Evolutionary conservation across 2,888 invertebrate species (phyloP), one percentile per base, ranked within the genome.

Genomic region (Epistrophe grossulariae): DNA sequence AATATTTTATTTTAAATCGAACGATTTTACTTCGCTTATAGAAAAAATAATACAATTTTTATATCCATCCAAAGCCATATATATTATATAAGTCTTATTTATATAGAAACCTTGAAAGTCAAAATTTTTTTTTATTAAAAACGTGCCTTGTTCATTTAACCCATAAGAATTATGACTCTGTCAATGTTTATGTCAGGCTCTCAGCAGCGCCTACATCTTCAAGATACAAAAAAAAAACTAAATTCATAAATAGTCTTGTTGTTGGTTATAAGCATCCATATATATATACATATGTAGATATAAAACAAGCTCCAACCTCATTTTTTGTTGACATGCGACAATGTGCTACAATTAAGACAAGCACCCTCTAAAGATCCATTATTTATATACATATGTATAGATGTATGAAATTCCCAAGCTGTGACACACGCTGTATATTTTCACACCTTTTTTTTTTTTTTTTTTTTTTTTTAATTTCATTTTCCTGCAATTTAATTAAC

Each of bases 341-440:
- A 70, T 83, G 74, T 62, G 70, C 70, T 50, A 79, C 83, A 79
- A 79, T 84, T 84, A 84, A 79, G 68, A 57, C 60, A 70, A 84
- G 76, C 66, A 72, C 76, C 79, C 66, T 76, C 66, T 11, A 45
- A 52, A 70, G 40, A 78, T 76, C 38, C 70, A 68, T 71, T 77
- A 9, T 35, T 8, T 35, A 9, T 50, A 19, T 6, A 5, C 5
- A 28, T 28, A 35, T 50, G n/a, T n/a, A n/a, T n/a, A n/a, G n/a
- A n/a, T n/a, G n/a, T n/a, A n/a, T 15, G 28, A 71, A 43, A 13
- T 59, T 48, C 52, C 60, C 48, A 60, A 52, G 45, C 38, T 50
- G 13, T 52, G 52, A 38, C 38, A 77, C 68, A 28, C 60, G 35
- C 17, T 48, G 35, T 15, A 60, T 62, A 76, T 66, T 48, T 64